Percentiles rank a stretch among this genome's conserved stretches.
These are phyloP conservation scores for Ganaspis brasiliensis DNA, from an alignment of 2,888 invertebrate genomes.

Conservation along the genomic window DNA sequence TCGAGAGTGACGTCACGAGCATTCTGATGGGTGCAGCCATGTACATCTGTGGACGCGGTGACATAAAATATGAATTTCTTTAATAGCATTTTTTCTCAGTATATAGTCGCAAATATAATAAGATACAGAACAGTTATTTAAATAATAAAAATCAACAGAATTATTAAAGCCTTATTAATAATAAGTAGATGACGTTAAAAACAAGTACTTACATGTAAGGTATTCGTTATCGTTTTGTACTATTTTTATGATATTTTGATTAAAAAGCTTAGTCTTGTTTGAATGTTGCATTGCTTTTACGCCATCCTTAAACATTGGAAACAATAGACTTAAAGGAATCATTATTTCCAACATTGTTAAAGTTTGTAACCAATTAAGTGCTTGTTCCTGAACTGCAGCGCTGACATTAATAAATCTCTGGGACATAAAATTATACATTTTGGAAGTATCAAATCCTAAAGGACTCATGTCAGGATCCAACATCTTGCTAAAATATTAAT, in stretches of 20 bases:
- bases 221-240: conserved; percentile 75
- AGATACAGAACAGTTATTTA: no score
- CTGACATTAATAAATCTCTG: conserved; percentile 90
- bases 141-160: neutral
- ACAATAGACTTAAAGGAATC: conserved; percentile 92
- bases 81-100: no score
- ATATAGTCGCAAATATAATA: no score
- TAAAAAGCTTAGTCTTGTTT: conserved; percentile 65
- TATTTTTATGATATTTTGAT: conserved; percentile 55
- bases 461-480: conserved; percentile 98
- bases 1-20: no score
- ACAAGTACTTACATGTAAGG: conserved; percentile 83
- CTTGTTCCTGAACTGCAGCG: conserved; percentile 93
- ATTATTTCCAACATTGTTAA: conserved; percentile 94
- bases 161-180: no score
- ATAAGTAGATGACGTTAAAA: no score
- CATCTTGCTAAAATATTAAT: conserved; percentile 88
- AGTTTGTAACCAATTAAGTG: conserved; percentile 94
- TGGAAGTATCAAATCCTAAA: conserved; percentile 95
- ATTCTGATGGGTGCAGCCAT: no score
- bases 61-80: no score
- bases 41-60: no score
- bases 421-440: conserved; percentile 96
- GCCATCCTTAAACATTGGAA: conserved; percentile 95
- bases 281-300: conserved; percentile 86